Percentiles rank a stretch among this genome's conserved stretches.
Evolutionary conservation across 2,888 invertebrate genomes (phyloP).

Genomic region (Campoplex nolae): DNA sequence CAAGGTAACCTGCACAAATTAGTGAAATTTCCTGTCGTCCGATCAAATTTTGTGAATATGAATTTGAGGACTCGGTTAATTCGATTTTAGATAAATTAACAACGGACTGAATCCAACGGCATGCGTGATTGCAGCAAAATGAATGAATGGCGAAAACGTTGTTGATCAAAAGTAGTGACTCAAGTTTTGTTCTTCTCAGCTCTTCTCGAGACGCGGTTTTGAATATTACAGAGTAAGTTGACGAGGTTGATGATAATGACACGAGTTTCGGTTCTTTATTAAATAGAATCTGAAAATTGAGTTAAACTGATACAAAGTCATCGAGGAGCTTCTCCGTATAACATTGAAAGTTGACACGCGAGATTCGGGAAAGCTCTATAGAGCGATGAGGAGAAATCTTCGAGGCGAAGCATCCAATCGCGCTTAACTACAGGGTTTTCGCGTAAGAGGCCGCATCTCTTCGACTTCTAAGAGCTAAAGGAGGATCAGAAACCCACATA

Average conservation of each 20-base stretch:
- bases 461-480: slow-evolving; percentile 13
- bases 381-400: slow-evolving; percentile 33
- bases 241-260: not conserved
- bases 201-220: not conserved
- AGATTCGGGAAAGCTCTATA: not conserved
- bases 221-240: not conserved
- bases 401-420: slow-evolving; percentile 37
- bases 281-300: slow-evolving; percentile 2
- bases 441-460: slow-evolving; percentile 43
- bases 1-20: no score
- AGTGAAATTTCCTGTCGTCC: no score
- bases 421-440: slow-evolving; percentile 53
- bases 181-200: not conserved
- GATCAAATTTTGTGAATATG: no score
- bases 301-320: slow-evolving; percentile 17
- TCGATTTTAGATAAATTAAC: no score
- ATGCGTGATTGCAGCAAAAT: not conserved
- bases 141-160: not conserved
- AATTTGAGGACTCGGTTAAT: no score
- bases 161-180: not conserved
- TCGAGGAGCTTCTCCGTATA: not conserved
- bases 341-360: slow-evolving; percentile 16
- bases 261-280: not conserved
- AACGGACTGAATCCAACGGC: not conserved
- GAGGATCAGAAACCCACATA: not conserved